These are phyloP conservation scores for Megalops cyprinoides DNA, from an alignment of 2,797 vertebrate species.

Conservation along the genomic window DNA sequence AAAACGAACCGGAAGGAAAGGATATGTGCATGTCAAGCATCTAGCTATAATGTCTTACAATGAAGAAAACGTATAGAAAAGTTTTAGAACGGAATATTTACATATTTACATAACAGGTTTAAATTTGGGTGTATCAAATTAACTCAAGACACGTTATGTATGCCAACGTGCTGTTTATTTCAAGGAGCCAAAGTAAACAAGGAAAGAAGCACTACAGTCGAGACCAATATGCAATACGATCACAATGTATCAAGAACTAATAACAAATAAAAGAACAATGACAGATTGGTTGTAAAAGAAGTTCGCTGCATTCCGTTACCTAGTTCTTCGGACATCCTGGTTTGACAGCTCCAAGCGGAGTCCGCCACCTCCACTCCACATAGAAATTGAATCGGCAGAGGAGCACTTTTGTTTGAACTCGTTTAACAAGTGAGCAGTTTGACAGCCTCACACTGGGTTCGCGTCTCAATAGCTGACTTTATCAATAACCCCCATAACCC, in stretches of 20 bases:
- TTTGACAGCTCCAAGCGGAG: slow-evolving; percentile 24
- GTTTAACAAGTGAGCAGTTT: background rate
- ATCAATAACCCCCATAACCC: background rate
- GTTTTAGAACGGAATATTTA: background rate
- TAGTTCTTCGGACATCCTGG: slow-evolving; percentile 4
- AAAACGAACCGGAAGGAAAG: slow-evolving; percentile 1
- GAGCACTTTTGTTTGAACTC: background rate
- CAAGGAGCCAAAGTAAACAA: too few species aligned
- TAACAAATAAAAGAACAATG: background rate
- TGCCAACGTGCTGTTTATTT: too few species aligned
- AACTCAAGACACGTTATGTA: too few species aligned
- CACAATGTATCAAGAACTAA: background rate
- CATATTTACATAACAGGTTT: background rate
- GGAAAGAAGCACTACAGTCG: too few species aligned
- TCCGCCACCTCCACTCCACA: background rate
- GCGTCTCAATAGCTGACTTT: background rate
- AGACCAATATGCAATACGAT: background rate
- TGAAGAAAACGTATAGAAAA: background rate
- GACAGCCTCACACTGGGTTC: background rate
- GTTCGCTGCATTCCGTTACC: background rate
- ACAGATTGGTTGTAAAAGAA: background rate
- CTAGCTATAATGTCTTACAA: background rate
- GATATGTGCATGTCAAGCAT: background rate
- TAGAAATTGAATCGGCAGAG: background rate
- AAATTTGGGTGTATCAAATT: too few species aligned